These are phyloP conservation scores for Peromyscus maniculatus DNA, from an alignment of 2,113 vertebrate species.

Conservation along the genomic window DNA sequence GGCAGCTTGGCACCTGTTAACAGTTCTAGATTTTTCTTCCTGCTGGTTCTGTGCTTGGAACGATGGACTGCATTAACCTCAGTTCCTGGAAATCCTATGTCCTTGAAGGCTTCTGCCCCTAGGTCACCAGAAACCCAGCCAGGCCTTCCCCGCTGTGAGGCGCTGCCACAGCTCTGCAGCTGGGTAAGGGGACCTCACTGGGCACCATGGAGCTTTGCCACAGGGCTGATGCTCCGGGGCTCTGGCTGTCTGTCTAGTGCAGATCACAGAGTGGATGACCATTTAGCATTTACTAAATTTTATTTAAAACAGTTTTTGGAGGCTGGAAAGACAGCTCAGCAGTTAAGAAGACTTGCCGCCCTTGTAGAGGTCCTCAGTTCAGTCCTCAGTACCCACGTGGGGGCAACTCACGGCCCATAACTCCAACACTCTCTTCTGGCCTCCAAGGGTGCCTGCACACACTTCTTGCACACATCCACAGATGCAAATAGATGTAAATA, in stretches of 20 bases:
- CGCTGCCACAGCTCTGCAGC: background rate
- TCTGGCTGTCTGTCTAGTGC: background rate
- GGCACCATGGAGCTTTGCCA: background rate
- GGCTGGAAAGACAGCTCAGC: background rate
- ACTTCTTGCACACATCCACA: background rate
- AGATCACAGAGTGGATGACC: slow-evolving; percentile 1
- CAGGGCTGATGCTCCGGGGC: background rate
- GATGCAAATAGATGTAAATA: background rate
- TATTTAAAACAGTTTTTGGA: background rate
- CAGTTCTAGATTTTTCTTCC: background rate
- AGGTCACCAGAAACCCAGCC: too few species aligned
- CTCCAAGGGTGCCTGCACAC: background rate
- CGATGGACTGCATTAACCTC: background rate
- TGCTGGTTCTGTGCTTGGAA: slow-evolving; percentile 14
- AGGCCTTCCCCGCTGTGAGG: background rate
- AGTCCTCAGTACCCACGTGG: background rate
- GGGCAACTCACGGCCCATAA: background rate
- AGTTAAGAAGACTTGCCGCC: too few species aligned
- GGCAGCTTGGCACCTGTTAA: background rate
- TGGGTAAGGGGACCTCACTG: background rate
- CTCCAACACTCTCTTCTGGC: background rate
- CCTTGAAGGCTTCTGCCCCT: background rate
- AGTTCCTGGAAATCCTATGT: slow-evolving; percentile 19
- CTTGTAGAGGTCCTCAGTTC: background rate
- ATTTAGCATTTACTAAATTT: slow-evolving; percentile 32